Evolutionary conservation across 2,113 vertebrate genomes (phyloP), one percentile per base, ranked within the genome.

Genomic region (Zosterops pallidus): DNA sequence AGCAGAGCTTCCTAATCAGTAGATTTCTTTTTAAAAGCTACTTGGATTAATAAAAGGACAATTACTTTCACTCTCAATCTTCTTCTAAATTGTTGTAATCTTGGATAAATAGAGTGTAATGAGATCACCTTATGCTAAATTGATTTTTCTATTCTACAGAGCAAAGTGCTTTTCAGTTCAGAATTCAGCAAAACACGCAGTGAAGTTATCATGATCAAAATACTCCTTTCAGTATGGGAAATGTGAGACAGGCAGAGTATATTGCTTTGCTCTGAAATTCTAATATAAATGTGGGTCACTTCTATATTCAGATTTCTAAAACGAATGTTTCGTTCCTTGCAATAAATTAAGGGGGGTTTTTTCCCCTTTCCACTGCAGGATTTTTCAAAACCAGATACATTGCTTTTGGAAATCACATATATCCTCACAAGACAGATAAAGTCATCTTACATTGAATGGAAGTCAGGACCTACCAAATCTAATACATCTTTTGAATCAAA

Each of bases 81-180:
- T 80, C 62, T 85, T 89, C 53, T 93, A 89, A 92, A 96, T 88
- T 90, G 83, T 91, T 90, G 63, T 89, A 95, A 95, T 89, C 83
- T 94, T 81, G 24, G 88, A 90, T 94, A 97, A 95, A 96, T 94
- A 93, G 88, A 86, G 31, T 74, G 90, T 91, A 96, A 96, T 91
- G 63, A 92, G 91, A 94, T 95, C 95, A 94, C 77, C 90, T 95
- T 93, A 77, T 82, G 60, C 64, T 96, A 95, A 94, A 97, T 92
- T 95, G 67, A 94, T 94, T 95, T 94, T 88, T 83, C 86, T 50
- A 1, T 94, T 90, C 63, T 83, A 63, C 63, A 77, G 74, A 88
- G 62, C 41, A 87, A 93, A 87, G 60, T 60, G 79, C 65, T 92
- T 96, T 94, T 72, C 69, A 92, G 42, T 95, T 87, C 72, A 85